Evolutionary conservation across 2,113 vertebrate species (phyloP).

Genomic region (Myanophis thanlyinensis): DNA sequence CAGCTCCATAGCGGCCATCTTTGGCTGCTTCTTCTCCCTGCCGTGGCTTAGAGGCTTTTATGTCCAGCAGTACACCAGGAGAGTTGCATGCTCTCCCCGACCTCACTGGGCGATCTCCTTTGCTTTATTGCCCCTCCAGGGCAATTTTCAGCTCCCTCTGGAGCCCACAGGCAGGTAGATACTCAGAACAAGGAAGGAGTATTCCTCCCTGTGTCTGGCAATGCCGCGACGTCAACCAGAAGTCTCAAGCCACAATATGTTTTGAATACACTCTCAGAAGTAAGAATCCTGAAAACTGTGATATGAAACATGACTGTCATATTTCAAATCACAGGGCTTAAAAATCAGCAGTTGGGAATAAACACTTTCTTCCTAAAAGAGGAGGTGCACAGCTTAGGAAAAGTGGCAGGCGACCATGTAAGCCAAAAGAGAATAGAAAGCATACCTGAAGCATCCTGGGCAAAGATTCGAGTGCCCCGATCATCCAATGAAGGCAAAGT

Average conservation of each 20-base stretch:
- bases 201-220: no score
- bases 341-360: neutral
- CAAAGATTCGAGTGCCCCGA: slow-evolving; percentile 76
- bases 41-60: no score
- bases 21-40: no score
- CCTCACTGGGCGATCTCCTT: no score
- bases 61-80: no score
- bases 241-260: fast-evolving
- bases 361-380: slow-evolving; percentile 2
- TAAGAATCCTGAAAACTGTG: neutral
- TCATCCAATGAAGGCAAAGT: slow-evolving; percentile 87
- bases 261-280: neutral
- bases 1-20: no score
- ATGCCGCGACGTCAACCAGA: no score
- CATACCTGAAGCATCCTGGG: slow-evolving; percentile 80
- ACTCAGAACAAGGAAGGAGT: no score
- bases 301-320: neutral
- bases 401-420: neutral
- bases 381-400: neutral
- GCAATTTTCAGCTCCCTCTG: no score
- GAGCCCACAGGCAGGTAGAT: no score
- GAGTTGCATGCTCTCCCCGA: no score
- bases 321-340: neutral
- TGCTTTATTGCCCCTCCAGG: no score
- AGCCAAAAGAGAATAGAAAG: neutral